Conservation (phyloP, 2,113 vertebrate species). For the Dromiciops gliroides region DNA sequence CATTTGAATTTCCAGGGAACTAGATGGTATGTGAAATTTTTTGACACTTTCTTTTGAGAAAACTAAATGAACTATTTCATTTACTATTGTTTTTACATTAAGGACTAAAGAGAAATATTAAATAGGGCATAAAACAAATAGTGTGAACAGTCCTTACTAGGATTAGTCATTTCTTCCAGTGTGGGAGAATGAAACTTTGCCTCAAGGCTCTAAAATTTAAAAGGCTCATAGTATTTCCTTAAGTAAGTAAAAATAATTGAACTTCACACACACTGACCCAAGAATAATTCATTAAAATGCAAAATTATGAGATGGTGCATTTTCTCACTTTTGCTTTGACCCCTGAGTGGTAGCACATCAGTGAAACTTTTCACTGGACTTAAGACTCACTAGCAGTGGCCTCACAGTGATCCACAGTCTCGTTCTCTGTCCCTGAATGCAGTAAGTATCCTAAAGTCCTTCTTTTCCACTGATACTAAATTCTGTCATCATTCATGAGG, state of each 20-base stretch:
- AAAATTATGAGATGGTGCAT: not conserved
- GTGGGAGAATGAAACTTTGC: not conserved
- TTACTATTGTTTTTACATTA: not conserved
- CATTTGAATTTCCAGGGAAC: conserved; percentile 36
- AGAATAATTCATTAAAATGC: not conserved
- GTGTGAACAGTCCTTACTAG: not conserved
- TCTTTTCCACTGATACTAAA: not conserved
- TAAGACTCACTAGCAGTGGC: not conserved
- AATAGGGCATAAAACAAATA: not conserved
- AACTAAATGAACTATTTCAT: conserved; percentile 3
- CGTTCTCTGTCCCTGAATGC: not conserved
- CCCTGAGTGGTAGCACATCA: not conserved
- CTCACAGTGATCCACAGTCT: not conserved
- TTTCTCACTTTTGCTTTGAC: not conserved
- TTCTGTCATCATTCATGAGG: not conserved
- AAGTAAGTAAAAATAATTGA: not conserved
- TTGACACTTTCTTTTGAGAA: conserved; percentile 13
- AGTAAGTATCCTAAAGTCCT: not conserved
- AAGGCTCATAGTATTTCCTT: not conserved
- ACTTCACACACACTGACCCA: not conserved
- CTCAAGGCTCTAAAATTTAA: not conserved
- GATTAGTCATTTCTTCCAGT: not conserved
- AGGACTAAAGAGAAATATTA: not conserved
- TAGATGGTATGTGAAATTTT: not conserved
- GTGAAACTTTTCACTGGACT: not conserved